Percentiles rank a stretch among this genome's conserved stretches.
phyloP scores from a whole-genome alignment of 2,113 vertebrate species.

The Clarias gariepinus region DNA sequence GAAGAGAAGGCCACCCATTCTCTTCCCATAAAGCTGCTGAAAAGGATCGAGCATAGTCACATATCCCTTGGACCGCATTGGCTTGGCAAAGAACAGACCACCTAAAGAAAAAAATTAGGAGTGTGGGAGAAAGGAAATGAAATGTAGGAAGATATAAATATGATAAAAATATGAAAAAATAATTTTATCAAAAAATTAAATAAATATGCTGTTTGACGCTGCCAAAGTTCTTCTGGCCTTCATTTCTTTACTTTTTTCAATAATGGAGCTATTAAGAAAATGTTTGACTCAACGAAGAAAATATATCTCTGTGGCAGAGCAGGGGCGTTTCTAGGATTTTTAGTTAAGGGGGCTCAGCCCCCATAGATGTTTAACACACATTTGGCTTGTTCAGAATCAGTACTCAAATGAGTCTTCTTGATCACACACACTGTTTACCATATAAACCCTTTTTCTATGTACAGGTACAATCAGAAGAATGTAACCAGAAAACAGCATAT shows the following conservation, averaged over 20 bases:
- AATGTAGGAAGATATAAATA: no score
- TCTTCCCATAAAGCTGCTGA: constrained; percentile 94
- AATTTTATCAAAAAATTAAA: neutral
- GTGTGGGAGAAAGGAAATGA: neutral
- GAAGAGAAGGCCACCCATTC: constrained; percentile 96
- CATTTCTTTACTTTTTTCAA: neutral
- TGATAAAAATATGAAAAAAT: neutral
- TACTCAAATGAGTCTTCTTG: no score
- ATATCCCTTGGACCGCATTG: constrained; percentile 95
- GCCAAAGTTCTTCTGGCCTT: neutral
- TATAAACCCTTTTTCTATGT: no score
- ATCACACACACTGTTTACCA: no score
- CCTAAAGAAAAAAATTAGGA: constrained; percentile 67
- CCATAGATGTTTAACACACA: no score
- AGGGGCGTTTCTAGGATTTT: no score
- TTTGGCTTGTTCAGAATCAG: no score
- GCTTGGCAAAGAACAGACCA: constrained; percentile 97
- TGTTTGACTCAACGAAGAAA: neutral
- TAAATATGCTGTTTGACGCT: neutral
- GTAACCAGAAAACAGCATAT: no score
- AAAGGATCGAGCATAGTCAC: constrained; percentile 99
- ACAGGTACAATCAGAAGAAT: no score
- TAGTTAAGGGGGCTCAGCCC: no score
- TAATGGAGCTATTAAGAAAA: neutral
- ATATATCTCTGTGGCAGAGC: no score